phyloP scores from a whole-genome alignment of 2,113 vertebrate species.

The Symphodus melops region DNA sequence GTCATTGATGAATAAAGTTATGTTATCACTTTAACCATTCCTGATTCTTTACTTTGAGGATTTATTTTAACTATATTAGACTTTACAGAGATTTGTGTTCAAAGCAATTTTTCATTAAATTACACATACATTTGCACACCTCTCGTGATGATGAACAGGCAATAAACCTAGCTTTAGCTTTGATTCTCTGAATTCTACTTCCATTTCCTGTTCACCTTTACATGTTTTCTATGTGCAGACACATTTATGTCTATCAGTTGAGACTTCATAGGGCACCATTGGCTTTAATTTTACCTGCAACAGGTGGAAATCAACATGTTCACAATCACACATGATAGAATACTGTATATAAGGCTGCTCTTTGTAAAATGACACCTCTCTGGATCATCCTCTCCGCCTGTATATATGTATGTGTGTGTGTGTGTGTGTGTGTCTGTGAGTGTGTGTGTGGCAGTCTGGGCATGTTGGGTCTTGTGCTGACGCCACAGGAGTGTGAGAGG shows the following conservation, averaged over 20 bases:
- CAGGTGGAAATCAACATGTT: slow-evolving; percentile 11
- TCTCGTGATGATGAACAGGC: too few species aligned
- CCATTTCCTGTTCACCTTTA: not conserved
- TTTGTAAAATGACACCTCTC: slow-evolving; percentile 22
- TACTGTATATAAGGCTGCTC: slow-evolving; percentile 7
- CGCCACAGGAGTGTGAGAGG: slow-evolving; percentile 4
- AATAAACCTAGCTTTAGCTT: too few species aligned
- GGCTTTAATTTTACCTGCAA: slow-evolving; percentile 23
- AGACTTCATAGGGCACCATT: not conserved
- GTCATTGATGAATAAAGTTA: slow-evolving; percentile 29
- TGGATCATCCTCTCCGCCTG: not conserved
- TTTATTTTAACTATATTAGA: not conserved
- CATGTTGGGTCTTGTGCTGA: slow-evolving; percentile 45
- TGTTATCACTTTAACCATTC: slow-evolving; percentile 11
- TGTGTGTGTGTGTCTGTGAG: not conserved
- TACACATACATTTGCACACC: too few species aligned
- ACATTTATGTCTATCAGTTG: not conserved
- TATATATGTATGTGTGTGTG: not conserved
- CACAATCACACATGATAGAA: slow-evolving; percentile 11
- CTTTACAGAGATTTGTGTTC: too few species aligned
- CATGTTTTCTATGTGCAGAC: not conserved
- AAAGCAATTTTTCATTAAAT: too few species aligned
- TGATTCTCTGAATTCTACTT: not conserved
- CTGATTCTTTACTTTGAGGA: slow-evolving; percentile 1
- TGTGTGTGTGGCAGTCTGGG: slow-evolving; percentile 38